phyloP scores from a whole-genome alignment of 2,113 vertebrate genomes.

The Oostethus manadensis region DNA sequence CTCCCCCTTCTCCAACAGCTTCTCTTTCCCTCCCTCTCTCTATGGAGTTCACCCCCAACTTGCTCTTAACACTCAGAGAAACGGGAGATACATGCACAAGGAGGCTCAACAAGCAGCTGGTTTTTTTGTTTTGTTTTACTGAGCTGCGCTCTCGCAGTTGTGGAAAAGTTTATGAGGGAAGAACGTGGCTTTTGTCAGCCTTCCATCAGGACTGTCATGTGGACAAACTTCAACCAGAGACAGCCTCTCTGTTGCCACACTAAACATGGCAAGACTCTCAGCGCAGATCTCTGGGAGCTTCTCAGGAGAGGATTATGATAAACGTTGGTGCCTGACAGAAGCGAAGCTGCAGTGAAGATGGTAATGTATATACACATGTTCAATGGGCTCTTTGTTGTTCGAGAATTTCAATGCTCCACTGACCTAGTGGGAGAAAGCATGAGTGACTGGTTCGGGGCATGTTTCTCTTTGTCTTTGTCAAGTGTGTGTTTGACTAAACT shows the following conservation, averaged over 20 bases:
- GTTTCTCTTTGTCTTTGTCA: slow-evolving; percentile 26
- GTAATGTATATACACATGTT: slow-evolving; percentile 47
- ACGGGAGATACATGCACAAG: slow-evolving; percentile 34
- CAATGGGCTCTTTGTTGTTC: slow-evolving; percentile 1
- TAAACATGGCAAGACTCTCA: slow-evolving; percentile 42
- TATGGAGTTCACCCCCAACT: slow-evolving; percentile 21
- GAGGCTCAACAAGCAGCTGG: slow-evolving; percentile 54
- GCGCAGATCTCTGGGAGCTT: slow-evolving; percentile 28
- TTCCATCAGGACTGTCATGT: slow-evolving; percentile 27
- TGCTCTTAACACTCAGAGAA: slow-evolving; percentile 34
- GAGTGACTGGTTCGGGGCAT: slow-evolving; percentile 23
- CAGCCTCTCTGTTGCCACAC: slow-evolving; percentile 26
- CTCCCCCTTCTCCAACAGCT: slow-evolving; percentile 43
- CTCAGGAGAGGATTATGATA: slow-evolving; percentile 36
- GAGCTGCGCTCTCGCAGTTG: slow-evolving; percentile 18
- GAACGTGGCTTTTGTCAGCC: slow-evolving; percentile 32
- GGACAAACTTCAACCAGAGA: slow-evolving; percentile 30
- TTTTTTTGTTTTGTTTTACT: slow-evolving; percentile 12
- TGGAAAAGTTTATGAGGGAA: slow-evolving; percentile 29
- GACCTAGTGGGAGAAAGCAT: slow-evolving; percentile 32
- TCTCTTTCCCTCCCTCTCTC: slow-evolving; percentile 12
- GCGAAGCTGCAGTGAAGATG: slow-evolving; percentile 58
- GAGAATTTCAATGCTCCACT: slow-evolving; percentile 35
- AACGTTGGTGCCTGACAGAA: slow-evolving; percentile 30
- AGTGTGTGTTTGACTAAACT: slow-evolving; percentile 20